A percentile compares a stretch with the other conserved stretches of the same genome.
Evolutionary conservation across 2,113 vertebrate genomes (phyloP).

Genomic region (Calidris pygmaea): DNA sequence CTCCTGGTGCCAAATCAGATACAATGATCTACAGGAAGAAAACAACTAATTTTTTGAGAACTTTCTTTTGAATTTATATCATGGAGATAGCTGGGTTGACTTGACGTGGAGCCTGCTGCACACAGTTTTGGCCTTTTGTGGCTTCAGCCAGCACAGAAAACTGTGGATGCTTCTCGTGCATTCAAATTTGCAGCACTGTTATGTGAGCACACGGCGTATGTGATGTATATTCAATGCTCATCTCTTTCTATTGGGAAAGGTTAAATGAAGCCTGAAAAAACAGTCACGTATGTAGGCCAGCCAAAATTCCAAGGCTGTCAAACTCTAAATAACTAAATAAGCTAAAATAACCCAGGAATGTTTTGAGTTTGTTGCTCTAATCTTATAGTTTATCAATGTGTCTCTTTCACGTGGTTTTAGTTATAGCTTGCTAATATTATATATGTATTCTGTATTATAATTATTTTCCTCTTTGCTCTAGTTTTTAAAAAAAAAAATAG

Average conservation of each 20-base stretch:
- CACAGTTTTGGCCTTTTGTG: background rate
- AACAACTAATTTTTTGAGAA: background rate
- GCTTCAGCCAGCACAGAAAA: background rate
- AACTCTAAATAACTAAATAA: background rate
- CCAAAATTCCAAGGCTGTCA: background rate
- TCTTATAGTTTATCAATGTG: background rate
- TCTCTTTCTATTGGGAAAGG: background rate
- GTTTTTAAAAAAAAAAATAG: background rate
- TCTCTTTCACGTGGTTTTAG: background rate
- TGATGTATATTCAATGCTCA: background rate
- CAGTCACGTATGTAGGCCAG: background rate
- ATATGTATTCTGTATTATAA: background rate
- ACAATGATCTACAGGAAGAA: background rate
- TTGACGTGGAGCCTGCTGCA: fast-evolving
- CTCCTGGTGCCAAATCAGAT: background rate
- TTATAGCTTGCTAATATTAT: background rate
- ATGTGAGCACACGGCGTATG: background rate
- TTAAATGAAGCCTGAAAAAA: background rate
- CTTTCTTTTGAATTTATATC: background rate
- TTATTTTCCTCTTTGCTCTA: background rate
- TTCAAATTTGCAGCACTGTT: background rate
- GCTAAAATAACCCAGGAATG: background rate
- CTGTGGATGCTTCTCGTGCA: background rate
- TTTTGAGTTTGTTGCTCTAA: background rate
- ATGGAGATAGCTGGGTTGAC: background rate